phyloP scores from a whole-genome alignment of 2,888 invertebrate genomes.

The Chrysomela aeneicollis region DNA sequence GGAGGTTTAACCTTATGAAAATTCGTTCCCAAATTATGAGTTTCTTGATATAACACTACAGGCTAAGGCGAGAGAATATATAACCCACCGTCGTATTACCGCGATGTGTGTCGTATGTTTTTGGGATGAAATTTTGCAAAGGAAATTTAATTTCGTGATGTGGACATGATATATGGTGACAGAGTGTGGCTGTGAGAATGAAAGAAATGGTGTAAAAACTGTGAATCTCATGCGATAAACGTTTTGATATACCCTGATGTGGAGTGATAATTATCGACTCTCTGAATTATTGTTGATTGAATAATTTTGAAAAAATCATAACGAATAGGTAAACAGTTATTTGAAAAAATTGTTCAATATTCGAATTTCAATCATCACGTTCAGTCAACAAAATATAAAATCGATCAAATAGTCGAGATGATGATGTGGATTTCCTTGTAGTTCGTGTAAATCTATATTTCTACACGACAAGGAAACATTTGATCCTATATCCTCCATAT shows the following conservation, averaged over 20 bases:
- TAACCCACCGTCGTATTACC: neutral
- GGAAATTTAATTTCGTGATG: conserved; percentile 25
- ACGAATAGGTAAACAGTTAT: too few species aligned
- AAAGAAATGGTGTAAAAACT: too few species aligned
- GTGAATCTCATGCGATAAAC: too few species aligned
- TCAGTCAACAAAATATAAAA: neutral
- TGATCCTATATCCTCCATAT: neutral
- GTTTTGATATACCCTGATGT: too few species aligned
- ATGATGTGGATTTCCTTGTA: neutral
- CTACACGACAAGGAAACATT: neutral
- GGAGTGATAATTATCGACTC: too few species aligned
- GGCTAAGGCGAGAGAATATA: neutral
- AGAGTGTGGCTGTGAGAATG: neutral
- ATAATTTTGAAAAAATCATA: too few species aligned
- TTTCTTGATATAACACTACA: neutral
- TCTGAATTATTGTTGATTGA: too few species aligned
- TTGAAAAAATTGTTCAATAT: too few species aligned
- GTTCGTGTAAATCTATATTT: neutral
- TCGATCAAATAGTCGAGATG: neutral
- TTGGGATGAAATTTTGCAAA: neutral
- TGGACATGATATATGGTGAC: conserved; percentile 15
- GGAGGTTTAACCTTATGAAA: conserved; percentile 1
- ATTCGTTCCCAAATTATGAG: neutral
- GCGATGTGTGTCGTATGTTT: conserved; percentile 5
- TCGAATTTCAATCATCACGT: neutral